Percentiles rank a stretch among this genome's conserved stretches.
Evolutionary conservation across 2,888 invertebrate genomes (phyloP).

Genomic region (Conchocele bisecta): DNA sequence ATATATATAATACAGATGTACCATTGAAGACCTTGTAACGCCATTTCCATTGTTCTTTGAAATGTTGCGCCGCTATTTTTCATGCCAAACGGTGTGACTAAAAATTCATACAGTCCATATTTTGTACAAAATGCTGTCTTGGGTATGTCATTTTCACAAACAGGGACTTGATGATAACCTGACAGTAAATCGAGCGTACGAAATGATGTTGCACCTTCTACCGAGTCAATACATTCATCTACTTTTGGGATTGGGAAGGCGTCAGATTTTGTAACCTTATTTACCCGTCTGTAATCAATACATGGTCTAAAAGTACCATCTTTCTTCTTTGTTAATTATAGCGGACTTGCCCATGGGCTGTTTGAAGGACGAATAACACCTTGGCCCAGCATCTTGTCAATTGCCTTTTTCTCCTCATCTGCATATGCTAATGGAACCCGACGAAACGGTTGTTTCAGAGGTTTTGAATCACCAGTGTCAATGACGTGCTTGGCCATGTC

Average conservation of each 20-base stretch:
- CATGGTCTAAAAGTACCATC: constrained; percentile 41
- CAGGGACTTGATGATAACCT: constrained; percentile 51
- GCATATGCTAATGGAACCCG: constrained; percentile 25
- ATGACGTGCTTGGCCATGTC: constrained; percentile 20
- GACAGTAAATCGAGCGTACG: constrained; percentile 39
- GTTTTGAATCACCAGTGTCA: constrained; percentile 34
- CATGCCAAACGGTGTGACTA: constrained; percentile 44
- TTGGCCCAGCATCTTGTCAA: constrained; percentile 25
- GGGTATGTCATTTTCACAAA: constrained; percentile 33
- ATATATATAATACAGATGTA: constrained; percentile 47
- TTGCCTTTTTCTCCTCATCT: constrained; percentile 24
- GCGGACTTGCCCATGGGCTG: constrained; percentile 42
- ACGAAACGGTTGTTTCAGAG: constrained; percentile 23
- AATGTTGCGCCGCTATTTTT: constrained; percentile 41
- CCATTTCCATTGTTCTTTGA: constrained; percentile 49
- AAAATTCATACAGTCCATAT: constrained; percentile 50
- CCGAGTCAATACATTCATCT: constrained; percentile 48
- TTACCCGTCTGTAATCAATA: constrained; percentile 43
- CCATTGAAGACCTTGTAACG: constrained; percentile 45
- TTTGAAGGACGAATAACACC: constrained; percentile 25
- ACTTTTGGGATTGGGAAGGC: constrained; percentile 51
- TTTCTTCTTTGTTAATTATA: constrained; percentile 37
- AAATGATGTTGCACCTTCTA: constrained; percentile 39
- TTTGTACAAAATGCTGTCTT: constrained; percentile 57
- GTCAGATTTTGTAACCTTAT: constrained; percentile 39